A percentile compares a stretch with the other conserved stretches of the same genome.
Evolutionary conservation across 2,113 vertebrate species (phyloP).

Genomic region (Drymodes brunneopygia): DNA sequence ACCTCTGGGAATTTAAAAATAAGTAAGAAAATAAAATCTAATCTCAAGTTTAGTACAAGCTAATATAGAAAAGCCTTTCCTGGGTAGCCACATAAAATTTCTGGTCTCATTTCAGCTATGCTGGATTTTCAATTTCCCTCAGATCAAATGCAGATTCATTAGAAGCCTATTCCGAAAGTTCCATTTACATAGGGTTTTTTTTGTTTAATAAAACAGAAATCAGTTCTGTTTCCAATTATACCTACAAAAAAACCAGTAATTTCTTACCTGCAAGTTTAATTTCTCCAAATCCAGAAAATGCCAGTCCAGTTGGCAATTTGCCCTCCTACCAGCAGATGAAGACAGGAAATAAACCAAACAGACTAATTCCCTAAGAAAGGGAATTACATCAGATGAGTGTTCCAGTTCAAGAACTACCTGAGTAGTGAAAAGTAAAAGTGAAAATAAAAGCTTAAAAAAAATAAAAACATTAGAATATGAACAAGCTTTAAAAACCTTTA

Average conservation of each 20-base stretch:
- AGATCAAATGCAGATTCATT: background rate
- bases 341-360: conserved; percentile 64
- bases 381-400: conserved; percentile 50
- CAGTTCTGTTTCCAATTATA: background rate
- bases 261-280: conserved; percentile 65
- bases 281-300: conserved; percentile 64
- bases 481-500: conserved; percentile 32
- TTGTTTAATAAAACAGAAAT: background rate
- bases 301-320: conserved; percentile 58
- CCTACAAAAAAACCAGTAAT: conserved; percentile 33
- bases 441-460: conserved; percentile 61
- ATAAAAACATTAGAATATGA: conserved; percentile 12
- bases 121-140: background rate
- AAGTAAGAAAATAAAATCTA: background rate
- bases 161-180: background rate
- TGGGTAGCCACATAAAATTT: background rate
- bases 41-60: background rate
- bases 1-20: background rate
- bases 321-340: conserved; percentile 64
- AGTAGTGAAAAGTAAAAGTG: conserved; percentile 54
- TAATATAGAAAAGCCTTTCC: background rate
- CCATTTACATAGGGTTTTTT: background rate
- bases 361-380: conserved; percentile 60
- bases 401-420: conserved; percentile 64
- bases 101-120: background rate